Evolutionary conservation across 2,797 vertebrate genomes (phyloP).

Genomic region (Protosalanx chinensis): DNA sequence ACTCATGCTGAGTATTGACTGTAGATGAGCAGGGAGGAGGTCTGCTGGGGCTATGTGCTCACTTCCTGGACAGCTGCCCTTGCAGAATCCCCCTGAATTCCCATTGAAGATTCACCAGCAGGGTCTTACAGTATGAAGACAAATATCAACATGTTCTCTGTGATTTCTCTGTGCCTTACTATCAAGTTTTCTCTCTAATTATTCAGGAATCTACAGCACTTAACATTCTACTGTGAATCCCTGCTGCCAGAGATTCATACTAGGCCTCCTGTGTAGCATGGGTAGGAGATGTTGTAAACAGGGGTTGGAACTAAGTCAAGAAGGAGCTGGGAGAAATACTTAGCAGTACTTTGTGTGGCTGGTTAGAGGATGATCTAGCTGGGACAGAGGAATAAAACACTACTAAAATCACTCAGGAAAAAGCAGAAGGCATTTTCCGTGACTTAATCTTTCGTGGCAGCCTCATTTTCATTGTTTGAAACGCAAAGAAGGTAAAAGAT

Average conservation of each 20-base stretch:
- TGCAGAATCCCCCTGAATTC: constrained; percentile 13
- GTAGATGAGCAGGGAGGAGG: constrained; percentile 34
- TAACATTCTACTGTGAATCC: background rate
- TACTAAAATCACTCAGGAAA: too few relatives aligned
- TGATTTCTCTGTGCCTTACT: constrained; percentile 40
- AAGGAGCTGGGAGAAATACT: background rate
- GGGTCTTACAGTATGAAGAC: constrained; percentile 31
- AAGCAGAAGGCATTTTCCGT: too few relatives aligned
- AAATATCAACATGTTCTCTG: constrained; percentile 28
- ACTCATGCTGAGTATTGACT: constrained; percentile 26
- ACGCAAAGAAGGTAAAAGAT: background rate
- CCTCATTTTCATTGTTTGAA: background rate
- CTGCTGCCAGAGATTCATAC: constrained; percentile 4
- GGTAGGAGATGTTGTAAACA: background rate
- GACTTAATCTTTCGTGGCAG: too few relatives aligned
- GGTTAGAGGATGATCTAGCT: too few relatives aligned
- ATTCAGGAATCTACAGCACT: constrained; percentile 53
- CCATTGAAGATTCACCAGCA: constrained; percentile 29
- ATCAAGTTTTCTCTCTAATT: constrained; percentile 53
- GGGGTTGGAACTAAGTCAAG: background rate
- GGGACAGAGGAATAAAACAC: too few relatives aligned
- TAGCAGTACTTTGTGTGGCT: too few relatives aligned
- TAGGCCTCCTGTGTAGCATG: background rate
- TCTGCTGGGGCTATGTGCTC: constrained; percentile 35
- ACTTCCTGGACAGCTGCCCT: constrained; percentile 58